Percentiles rank a stretch among this genome's conserved stretches.
Conservation (phyloP, 2,888 invertebrate genomes). For the Micropterix aruncella region DNA sequence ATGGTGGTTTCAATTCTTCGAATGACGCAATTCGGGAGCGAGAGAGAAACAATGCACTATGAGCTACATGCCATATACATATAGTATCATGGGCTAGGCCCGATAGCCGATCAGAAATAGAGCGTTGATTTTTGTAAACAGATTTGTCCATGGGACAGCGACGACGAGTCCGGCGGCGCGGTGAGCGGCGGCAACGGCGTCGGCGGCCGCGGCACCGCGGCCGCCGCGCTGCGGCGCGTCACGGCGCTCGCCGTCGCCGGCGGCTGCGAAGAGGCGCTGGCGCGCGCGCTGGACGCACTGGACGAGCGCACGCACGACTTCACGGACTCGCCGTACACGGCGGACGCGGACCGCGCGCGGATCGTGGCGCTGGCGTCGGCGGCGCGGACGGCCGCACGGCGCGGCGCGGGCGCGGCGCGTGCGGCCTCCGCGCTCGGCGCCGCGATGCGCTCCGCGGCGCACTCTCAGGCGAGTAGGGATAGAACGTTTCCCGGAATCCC, state of each 20-base stretch:
- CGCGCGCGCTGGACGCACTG: slow-evolving; percentile 76
- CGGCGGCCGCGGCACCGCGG: slow-evolving; percentile 54
- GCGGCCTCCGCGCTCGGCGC: slow-evolving; percentile 76
- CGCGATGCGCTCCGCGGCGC: slow-evolving; percentile 53
- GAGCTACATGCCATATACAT: too few species aligned
- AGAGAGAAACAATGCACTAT: too few species aligned
- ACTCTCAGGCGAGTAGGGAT: slow-evolving; percentile 33
- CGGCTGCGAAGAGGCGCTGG: slow-evolving; percentile 58
- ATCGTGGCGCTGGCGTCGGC: slow-evolving; percentile 69
- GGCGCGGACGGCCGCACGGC: slow-evolving; percentile 26
- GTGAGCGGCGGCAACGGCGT: slow-evolving; percentile 24
- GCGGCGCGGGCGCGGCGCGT: slow-evolving; percentile 51
- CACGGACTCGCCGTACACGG: slow-evolving; percentile 98
- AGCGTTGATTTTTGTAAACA: too few species aligned
- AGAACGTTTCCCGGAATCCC: too few species aligned
- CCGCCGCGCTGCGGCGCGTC: slow-evolving; percentile 70
- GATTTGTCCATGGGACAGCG: slow-evolving; percentile 18
- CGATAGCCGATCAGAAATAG: too few species aligned
- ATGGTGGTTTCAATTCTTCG: too few species aligned
- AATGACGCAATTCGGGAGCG: too few species aligned
- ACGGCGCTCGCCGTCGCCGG: slow-evolving; percentile 79
- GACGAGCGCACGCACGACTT: slow-evolving; percentile 96
- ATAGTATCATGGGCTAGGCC: too few species aligned
- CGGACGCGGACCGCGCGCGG: slow-evolving; percentile 91
- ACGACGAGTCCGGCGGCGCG: slow-evolving; percentile 11